Base-by-base conservation (phyloP, 1,140 invertebrate genomes). In the Laupala kohalensis region DNA sequence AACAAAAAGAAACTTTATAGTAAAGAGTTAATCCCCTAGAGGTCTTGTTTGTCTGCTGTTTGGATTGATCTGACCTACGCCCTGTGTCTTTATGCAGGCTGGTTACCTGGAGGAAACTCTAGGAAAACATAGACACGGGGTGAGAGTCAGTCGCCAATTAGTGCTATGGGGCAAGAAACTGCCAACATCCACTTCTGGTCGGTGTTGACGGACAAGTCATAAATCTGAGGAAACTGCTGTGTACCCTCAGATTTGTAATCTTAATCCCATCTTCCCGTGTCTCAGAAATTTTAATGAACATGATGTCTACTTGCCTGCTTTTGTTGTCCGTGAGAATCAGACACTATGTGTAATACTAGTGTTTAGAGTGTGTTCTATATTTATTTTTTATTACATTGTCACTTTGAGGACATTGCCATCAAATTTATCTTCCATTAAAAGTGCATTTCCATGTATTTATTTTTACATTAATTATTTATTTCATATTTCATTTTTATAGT, bases 271-370 rank as follows among this genome's bases (percentile, higher is more conserved):
- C 37, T 53, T 53, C 37, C 37, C 37, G 19, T 53, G 37, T 53
- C 37, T 53, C 9, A 13, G 37, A 53, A 53, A 53, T 53, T 53
- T 53, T 53, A 53, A 53, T 19, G 19, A 53, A 53, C 27, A 27
- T 37, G 67, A 71, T 70, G 53, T 71, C 69, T 72, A 30, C 66
- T 30, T 71, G 71, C 67, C 67, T 72, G 71, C 71, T 72, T 72
- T 72, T 72, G 71, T 72, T 72, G 71, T 72, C 71, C 68, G 53
- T 64, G 71, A 72, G 71, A 72, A 68, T 64, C 67, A 30, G 27
- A 27, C 28, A 71, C 24, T 70, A 65, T 71, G 63, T 65, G 63
- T 26, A 27, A n/a, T 30, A 26, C 63, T 71, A 71, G 70, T 24
- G 28, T 65, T 70, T 63, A 70, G 37, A 25, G 25, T 63, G 37